Conservation (phyloP, 2,888 invertebrate species). For the Drosophila fungiperda region DNA sequence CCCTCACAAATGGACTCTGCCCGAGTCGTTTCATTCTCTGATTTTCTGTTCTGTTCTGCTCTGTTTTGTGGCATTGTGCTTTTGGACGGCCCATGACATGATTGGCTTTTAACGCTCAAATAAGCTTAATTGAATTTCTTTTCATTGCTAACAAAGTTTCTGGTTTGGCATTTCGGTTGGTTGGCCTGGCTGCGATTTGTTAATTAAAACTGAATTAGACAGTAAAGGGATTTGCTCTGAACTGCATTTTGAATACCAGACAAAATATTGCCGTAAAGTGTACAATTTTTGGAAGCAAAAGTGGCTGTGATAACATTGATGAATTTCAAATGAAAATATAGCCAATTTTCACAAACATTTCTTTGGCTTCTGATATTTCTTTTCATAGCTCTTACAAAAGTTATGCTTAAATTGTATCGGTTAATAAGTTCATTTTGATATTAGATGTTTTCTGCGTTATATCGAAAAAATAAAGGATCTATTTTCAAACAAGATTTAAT, state of each 20-base stretch:
- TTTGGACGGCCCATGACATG: constrained; percentile 69
- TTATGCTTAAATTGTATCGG: not conserved
- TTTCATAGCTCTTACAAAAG: too few species aligned
- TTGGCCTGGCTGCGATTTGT: constrained; percentile 66
- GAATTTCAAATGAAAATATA: not conserved
- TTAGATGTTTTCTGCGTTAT: not conserved
- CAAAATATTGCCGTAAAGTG: not conserved
- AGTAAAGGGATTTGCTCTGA: constrained; percentile 34
- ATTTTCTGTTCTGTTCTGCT: constrained; percentile 34
- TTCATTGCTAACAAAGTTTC: constrained; percentile 79
- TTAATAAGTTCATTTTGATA: not conserved
- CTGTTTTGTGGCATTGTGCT: constrained; percentile 64
- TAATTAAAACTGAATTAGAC: constrained; percentile 80
- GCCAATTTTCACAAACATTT: not conserved
- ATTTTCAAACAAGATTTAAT: not conserved
- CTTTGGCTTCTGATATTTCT: not conserved
- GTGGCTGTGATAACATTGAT: not conserved
- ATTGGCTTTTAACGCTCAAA: constrained; percentile 86
- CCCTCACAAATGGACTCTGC: constrained; percentile 3
- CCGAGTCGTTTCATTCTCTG: constrained; percentile 18
- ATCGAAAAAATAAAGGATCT: fast-evolving
- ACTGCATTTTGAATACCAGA: not conserved
- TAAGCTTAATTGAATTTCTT: constrained; percentile 85
- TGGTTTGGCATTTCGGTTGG: constrained; percentile 40
- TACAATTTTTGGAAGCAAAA: not conserved